Evolutionary conservation across 1,140 invertebrate species (phyloP), one percentile per base, ranked within the genome.

Genomic region (Drosophila arawakana): DNA sequence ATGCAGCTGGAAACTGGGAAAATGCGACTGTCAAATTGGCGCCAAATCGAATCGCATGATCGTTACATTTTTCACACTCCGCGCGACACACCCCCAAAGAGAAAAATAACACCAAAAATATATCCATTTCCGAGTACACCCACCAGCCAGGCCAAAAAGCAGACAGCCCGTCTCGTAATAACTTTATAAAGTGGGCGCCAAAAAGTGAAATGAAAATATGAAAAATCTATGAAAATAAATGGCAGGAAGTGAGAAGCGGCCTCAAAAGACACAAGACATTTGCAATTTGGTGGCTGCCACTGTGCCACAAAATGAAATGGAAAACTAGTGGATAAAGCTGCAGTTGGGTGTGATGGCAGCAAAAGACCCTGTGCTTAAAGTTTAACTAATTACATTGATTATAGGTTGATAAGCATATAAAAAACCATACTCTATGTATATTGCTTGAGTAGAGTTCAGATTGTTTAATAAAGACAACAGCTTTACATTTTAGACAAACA

Each of bases 1-100:
- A 21, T 44, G 60, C 60, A 57, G 50, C 52, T 55, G 63, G 55
- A 41, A 52, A 46, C 57, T 35, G 11, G 6, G 25, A 15, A 57
- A 25, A 10, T 34, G 21, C 35, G 58, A 11, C 35, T 57, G 37
- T 39, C 15, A 7, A 18, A 15, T 39, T 65, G 57, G 66, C 66
- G 67, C 35, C 52, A 47, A 13, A 61, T 62, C 54, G 59, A 50
- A 80, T 76, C 47, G 57, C 69, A 71, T 65, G 58, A 59, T 63
- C 57, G 73, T 62, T 76, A 65, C 72, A 76, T 85, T 84, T 85
- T 84, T 84, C 78, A 85, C 81, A 84, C 81, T 80, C 25, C 80
- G 67, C 49, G 43, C 39, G 39, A 6, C 69, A 66, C 73, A 13
- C 55, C 62, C 52, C 43, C 52, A 1, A 50, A 50, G 8, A n/a